Evolutionary conservation across 1,140 invertebrate species (phyloP).

Genomic region (Cyphomyrmex costatus): DNA sequence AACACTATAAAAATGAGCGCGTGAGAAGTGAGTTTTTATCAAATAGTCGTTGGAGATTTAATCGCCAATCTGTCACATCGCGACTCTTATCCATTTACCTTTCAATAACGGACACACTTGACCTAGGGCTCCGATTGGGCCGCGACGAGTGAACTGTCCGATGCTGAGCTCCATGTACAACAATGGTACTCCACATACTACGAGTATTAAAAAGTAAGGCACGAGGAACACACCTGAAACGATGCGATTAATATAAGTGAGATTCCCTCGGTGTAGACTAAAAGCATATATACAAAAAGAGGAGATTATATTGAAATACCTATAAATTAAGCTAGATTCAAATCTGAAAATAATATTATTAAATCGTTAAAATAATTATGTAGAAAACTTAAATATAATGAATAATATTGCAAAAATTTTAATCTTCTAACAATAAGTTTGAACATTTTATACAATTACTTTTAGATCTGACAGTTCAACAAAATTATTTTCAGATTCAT

Average conservation of each 20-base stretch:
- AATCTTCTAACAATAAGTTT: too few species aligned
- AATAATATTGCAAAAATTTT: too few species aligned
- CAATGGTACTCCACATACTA: constrained; percentile 93
- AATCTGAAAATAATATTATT: too few species aligned
- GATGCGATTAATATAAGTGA: not conserved
- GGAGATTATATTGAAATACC: not conserved
- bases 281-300: not conserved
- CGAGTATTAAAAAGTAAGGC: constrained; percentile 93
- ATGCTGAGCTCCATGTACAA: constrained; percentile 95
- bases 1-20: constrained; percentile 22
- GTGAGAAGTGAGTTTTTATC: constrained; percentile 1
- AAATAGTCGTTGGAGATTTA: constrained; percentile 8
- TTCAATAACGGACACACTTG: constrained; percentile 95
- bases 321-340: too few species aligned
- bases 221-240: constrained; percentile 93
- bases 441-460: too few species aligned
- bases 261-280: too few species aligned
- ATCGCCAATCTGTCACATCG: constrained; percentile 33
- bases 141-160: constrained; percentile 93
- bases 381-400: too few species aligned
- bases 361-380: too few species aligned
- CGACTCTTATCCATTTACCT: constrained; percentile 87
- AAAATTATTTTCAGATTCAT: too few species aligned
- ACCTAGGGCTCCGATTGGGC: constrained; percentile 93
- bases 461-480: too few species aligned